A percentile compares a stretch with the other conserved stretches of the same genome.
These are phyloP conservation scores for Tinamus major DNA, from an alignment of 2,797 vertebrate genomes.

Conservation along the genomic window DNA sequence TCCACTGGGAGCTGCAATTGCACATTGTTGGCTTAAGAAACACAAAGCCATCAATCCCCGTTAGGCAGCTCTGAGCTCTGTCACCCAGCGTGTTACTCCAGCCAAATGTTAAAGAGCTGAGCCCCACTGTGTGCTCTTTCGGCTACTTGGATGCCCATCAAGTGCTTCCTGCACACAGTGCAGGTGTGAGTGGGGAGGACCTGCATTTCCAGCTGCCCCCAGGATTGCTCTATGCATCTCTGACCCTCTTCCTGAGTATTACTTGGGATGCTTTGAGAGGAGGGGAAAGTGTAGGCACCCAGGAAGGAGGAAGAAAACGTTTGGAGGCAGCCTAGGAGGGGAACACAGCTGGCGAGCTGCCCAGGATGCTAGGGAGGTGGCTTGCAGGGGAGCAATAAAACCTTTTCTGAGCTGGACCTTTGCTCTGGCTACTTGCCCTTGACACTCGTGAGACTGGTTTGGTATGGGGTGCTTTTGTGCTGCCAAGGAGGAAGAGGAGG, in stretches of 20 bases:
- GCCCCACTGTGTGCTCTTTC: accelerated
- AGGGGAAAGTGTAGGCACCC: background rate
- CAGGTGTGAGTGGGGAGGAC: accelerated
- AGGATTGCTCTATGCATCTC: background rate
- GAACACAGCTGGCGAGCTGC: background rate
- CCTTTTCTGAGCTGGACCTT: too few relatives aligned
- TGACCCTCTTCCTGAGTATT: background rate
- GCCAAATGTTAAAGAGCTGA: background rate
- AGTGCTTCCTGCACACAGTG: too few relatives aligned
- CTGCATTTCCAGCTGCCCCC: background rate
- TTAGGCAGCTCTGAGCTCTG: background rate
- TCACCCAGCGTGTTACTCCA: background rate
- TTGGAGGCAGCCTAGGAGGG: background rate
- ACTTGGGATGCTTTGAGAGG: accelerated
- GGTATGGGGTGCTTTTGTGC: background rate
- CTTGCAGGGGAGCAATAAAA: background rate
- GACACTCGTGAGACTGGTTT: background rate
- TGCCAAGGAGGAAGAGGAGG: background rate
- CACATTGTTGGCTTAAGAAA: background rate
- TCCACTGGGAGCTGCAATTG: background rate
- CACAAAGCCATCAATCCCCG: background rate
- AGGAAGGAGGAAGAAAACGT: background rate
- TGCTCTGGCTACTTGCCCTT: too few relatives aligned
- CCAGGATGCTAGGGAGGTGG: background rate
- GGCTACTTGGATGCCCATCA: background rate